Evolutionary conservation across 2,888 invertebrate species (phyloP).

Genomic region (Ophonus ardosiacus): DNA sequence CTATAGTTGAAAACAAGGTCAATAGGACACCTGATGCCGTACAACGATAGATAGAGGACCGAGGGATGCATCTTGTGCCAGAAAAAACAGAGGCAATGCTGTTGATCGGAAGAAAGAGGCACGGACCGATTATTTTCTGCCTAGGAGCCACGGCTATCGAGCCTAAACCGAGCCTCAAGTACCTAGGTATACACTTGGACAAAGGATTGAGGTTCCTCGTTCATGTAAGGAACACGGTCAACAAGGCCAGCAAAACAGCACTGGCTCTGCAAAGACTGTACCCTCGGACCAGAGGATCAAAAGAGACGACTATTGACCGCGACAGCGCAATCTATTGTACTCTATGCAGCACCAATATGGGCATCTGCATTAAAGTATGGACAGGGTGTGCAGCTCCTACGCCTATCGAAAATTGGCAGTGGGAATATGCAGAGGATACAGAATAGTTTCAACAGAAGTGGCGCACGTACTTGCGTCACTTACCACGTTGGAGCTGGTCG

Average conservation of each 20-base stretch:
- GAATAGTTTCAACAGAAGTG: constrained; percentile 17
- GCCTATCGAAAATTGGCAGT: background rate
- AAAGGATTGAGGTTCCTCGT: background rate
- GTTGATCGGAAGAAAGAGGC: constrained; percentile 14
- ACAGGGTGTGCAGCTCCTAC: background rate
- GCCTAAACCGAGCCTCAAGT: background rate
- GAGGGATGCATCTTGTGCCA: background rate
- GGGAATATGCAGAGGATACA: background rate
- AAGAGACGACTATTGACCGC: constrained; percentile 16
- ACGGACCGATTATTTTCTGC: constrained; percentile 39
- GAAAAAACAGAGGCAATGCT: no score
- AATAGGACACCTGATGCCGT: background rate
- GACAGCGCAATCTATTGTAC: background rate
- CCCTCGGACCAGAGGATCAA: background rate
- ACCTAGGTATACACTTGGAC: constrained; percentile 9
- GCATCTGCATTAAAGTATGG: background rate
- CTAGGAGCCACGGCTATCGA: background rate
- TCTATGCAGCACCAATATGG: constrained; percentile 51
- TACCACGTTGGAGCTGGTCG: background rate
- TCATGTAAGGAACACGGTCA: no score
- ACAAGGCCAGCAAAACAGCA: background rate
- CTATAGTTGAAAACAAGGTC: background rate
- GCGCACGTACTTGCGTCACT: background rate
- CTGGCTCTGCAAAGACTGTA: background rate
- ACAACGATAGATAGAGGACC: background rate